These are phyloP conservation scores for Nomada ruficornis DNA, from an alignment of 2,888 invertebrate species.

Conservation along the genomic window DNA sequence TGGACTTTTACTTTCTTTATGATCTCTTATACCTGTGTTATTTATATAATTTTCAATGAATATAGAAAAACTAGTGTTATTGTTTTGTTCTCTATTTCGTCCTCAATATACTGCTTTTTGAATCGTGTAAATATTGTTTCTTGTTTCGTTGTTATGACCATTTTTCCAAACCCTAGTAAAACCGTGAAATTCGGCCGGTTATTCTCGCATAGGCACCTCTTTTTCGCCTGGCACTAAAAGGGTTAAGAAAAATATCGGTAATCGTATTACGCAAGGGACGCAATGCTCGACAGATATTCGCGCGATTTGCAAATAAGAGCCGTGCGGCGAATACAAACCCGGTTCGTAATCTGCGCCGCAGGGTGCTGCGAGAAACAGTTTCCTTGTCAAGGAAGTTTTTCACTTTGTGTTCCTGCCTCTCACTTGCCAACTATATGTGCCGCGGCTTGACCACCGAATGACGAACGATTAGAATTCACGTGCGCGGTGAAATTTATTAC, in stretches of 20 bases:
- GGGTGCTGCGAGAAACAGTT: slow-evolving; percentile 29
- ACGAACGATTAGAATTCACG: slow-evolving; percentile 60
- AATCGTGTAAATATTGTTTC: too few relatives aligned
- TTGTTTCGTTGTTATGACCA: too few relatives aligned
- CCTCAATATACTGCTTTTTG: too few relatives aligned
- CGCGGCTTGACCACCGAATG: slow-evolving; percentile 37
- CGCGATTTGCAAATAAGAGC: slow-evolving; percentile 10
- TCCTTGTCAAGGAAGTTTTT: slow-evolving; percentile 30
- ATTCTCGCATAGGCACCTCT: too few relatives aligned
- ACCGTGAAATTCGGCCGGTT: too few relatives aligned
- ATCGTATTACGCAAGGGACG: slow-evolving; percentile 22
- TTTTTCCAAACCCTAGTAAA: too few relatives aligned
- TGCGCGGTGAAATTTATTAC: slow-evolving; percentile 38
- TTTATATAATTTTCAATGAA: too few relatives aligned
- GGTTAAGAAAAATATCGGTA: slow-evolving; percentile 20
- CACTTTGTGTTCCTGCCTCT: slow-evolving; percentile 17
- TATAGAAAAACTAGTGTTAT: too few relatives aligned
- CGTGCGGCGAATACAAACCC: slow-evolving; percentile 19
- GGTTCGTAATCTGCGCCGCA: slow-evolving; percentile 17
- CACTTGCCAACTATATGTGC: slow-evolving; percentile 27
- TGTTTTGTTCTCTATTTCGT: too few relatives aligned
- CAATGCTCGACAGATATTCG: slow-evolving; percentile 3
- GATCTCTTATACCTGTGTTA: too few relatives aligned
- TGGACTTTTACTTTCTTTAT: too few relatives aligned
- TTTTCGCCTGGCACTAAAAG: too few relatives aligned